Percentiles rank a stretch among this genome's conserved stretches.
These are phyloP conservation scores for Euura saliciscinereae DNA, from an alignment of 1,140 invertebrate species.

Conservation along the genomic window DNA sequence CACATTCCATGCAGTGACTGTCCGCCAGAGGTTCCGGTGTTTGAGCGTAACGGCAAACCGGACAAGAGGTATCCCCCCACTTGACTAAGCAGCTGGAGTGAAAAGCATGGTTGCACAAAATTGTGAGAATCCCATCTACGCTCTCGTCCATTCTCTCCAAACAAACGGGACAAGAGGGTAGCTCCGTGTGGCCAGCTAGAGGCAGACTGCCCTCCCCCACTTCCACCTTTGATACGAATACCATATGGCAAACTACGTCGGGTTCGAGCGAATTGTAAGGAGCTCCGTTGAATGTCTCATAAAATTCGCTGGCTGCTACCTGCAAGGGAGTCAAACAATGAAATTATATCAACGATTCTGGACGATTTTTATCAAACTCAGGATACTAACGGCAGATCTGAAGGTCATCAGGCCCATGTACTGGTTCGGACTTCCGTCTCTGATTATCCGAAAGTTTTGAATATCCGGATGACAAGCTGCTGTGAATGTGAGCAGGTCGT, in stretches of 20 bases:
- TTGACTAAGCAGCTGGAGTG: slow-evolving; percentile 93
- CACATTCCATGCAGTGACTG: slow-evolving; percentile 86
- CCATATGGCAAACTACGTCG: slow-evolving; percentile 86
- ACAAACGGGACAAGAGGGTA: slow-evolving; percentile 98
- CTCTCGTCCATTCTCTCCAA: slow-evolving; percentile 98
- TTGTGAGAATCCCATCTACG: slow-evolving; percentile 95
- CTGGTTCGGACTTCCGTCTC: slow-evolving; percentile 88
- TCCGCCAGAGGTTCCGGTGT: slow-evolving; percentile 89
- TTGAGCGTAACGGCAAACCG: slow-evolving; percentile 83
- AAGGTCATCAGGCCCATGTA: slow-evolving; percentile 97
- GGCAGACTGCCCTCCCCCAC: slow-evolving; percentile 75
- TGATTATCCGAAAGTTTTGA: slow-evolving; percentile 89
- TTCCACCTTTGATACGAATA: slow-evolving; percentile 95
- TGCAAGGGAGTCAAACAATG: slow-evolving; percentile 52
- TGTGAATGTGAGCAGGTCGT: slow-evolving; percentile 93
- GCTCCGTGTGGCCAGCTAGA: slow-evolving; percentile 84
- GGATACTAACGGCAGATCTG: slow-evolving; percentile 63
- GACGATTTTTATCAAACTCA: slow-evolving; percentile 20
- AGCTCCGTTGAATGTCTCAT: slow-evolving; percentile 88
- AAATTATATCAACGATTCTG: slow-evolving; percentile 60
- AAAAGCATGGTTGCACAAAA: slow-evolving; percentile 98
- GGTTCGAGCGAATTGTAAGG: slow-evolving; percentile 94
- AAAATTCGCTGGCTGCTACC: slow-evolving; percentile 88
- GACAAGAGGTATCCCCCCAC: slow-evolving; percentile 93
- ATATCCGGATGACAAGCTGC: slow-evolving; percentile 91